Evolutionary conservation across 2,797 vertebrate genomes (phyloP).

Genomic region (Parambassis ranga): DNA sequence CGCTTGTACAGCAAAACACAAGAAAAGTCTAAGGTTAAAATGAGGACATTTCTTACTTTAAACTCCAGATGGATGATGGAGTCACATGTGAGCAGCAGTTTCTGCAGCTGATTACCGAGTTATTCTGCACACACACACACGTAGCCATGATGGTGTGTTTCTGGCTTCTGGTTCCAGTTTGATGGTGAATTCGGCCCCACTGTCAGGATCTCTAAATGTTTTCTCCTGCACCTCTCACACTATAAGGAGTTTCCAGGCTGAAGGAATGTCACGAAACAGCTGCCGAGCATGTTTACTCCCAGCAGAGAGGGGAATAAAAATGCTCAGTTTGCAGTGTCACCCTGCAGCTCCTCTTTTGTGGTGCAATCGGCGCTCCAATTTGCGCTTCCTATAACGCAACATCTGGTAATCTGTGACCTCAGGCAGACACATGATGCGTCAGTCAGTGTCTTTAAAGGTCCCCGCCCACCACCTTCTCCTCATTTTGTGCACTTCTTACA

Average conservation of each 20-base stretch:
- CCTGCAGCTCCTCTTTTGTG: neutral
- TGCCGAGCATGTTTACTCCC: neutral
- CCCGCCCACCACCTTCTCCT: neutral
- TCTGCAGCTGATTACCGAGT: too few relatives aligned
- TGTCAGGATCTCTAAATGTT: neutral
- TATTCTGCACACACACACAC: too few relatives aligned
- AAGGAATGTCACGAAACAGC: conserved; percentile 3
- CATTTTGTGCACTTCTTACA: neutral
- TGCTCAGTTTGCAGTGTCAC: neutral
- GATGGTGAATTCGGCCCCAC: neutral
- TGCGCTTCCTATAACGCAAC: conserved; percentile 13
- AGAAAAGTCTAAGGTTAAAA: too few relatives aligned
- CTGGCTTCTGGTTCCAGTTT: too few relatives aligned
- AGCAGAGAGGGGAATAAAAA: neutral
- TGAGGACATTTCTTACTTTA: too few relatives aligned
- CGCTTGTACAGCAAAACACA: too few relatives aligned
- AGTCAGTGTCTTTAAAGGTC: neutral
- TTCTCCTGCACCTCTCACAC: neutral
- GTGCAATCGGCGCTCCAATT: neutral
- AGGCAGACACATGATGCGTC: conserved; percentile 7
- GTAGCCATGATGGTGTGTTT: too few relatives aligned
- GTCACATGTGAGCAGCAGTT: too few relatives aligned
- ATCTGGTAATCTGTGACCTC: conserved; percentile 26
- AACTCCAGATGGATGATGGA: too few relatives aligned
- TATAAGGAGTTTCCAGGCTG: neutral